A percentile compares a stretch with the other conserved stretches of the same genome.
Conservation (phyloP, 2,888 invertebrate species). For the Tuberolachnus salignus region DNA sequence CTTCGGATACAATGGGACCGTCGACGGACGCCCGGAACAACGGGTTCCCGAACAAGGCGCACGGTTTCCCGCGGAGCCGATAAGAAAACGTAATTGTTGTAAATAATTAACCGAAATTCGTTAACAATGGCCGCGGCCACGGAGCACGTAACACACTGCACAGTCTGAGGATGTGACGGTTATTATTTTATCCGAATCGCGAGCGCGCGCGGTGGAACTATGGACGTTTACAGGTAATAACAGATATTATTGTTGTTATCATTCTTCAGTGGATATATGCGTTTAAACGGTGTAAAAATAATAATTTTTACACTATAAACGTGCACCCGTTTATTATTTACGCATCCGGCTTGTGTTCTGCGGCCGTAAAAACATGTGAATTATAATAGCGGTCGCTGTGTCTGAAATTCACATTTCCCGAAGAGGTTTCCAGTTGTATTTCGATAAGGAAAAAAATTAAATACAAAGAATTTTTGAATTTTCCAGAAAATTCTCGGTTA, state of each 20-base stretch:
- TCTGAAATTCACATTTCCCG: no score
- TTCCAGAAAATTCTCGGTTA: no score
- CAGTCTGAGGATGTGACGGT: constrained; percentile 54
- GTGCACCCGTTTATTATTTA: constrained; percentile 29
- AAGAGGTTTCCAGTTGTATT: no score
- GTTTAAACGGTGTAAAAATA: constrained; percentile 3
- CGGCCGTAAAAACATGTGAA: no score
- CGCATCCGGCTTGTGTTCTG: no score
- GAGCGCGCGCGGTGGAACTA: constrained; percentile 31
- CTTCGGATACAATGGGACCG: neutral
- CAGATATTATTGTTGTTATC: neutral
- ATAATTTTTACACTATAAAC: constrained; percentile 13
- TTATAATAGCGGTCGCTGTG: no score
- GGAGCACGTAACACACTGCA: neutral
- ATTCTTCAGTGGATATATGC: constrained; percentile 22
- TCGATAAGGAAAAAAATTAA: no score
- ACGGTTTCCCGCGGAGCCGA: constrained; percentile 1
- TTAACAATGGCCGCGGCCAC: constrained; percentile 26
- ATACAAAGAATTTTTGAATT: no score
- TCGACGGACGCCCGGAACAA: neutral
- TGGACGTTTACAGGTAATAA: constrained; percentile 1
- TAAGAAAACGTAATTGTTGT: no score
- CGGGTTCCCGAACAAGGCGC: neutral
- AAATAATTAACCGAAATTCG: constrained; percentile 17
- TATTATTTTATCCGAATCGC: constrained; percentile 22